Evolutionary conservation across 2,888 invertebrate genomes (phyloP), one percentile per base, ranked within the genome.

Genomic region (Argynnis bischoffii): DNA sequence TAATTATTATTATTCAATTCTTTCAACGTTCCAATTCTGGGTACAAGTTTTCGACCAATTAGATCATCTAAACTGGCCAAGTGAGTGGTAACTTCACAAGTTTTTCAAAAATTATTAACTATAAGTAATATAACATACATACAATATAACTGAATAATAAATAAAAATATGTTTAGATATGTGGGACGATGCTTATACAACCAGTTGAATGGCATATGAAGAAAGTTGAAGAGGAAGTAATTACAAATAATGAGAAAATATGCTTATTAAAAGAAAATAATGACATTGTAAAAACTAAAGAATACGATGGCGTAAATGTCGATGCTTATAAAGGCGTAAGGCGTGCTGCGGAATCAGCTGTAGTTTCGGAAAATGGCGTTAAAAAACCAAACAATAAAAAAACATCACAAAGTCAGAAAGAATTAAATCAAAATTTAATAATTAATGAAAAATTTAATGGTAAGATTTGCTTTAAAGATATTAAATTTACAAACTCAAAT

Each of bases 191-290:
- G 64, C 79, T 94, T 2, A 91, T 95, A 54, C 94, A 94, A 72
- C 95, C 95, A 0, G 93, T 95, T 0, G 81, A 93, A 79, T 87
- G 93, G 89, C 94, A 94, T 70, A 81, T 93, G 88, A 89, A 92
- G 70, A 80, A 84, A 79, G 75, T 92, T 0, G 88, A 87, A 79
- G 86, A 85, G 76, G 85, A 86, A 71, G 82, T 90, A 8, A 74
- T 5, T 26, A 26, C 78, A 61, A 72, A 88, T 75, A 88, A 92
- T 71, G 91, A 92, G 78, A 89, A 82, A 65, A 75, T 86, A 60
- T 79, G 84, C 56, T 76, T 92, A 63, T 76, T 92, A 59, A 81
- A 86, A 64, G 80, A 84, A 4, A 88, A 85, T 69, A 80, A 85
- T 63, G 83, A 84, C 70, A 77, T 84, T 65, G 81, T 82, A 63